These are phyloP conservation scores for Scylla paramamosain DNA, from an alignment of 1,140 invertebrate species.

Conservation along the genomic window DNA sequence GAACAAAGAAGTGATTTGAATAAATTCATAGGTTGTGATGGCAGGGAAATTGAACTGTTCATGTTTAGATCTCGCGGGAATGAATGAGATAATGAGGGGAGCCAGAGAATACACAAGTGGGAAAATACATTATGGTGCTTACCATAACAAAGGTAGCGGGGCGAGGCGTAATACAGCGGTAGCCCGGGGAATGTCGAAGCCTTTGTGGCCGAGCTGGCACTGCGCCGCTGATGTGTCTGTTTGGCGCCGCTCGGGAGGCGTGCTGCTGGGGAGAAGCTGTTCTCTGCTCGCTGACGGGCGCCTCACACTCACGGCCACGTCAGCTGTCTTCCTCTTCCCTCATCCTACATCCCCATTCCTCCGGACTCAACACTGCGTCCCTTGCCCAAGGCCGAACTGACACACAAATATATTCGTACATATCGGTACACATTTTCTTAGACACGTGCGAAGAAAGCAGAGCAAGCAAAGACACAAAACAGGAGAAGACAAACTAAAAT, in stretches of 20 bases:
- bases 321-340: not conserved
- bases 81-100: slow-evolving; percentile 34
- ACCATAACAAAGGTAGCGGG: slow-evolving; percentile 1
- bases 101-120: not conserved
- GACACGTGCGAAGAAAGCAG: too few relatives aligned
- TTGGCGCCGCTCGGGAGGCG: not conserved
- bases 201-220: not conserved
- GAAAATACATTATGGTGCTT: slow-evolving; percentile 23
- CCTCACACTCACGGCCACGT: not conserved
- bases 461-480: too few relatives aligned
- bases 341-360: not conserved
- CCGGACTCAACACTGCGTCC: not conserved
- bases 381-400: not conserved
- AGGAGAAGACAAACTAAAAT: too few relatives aligned
- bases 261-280: not conserved
- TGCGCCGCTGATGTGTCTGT: not conserved
- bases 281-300: not conserved
- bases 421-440: too few relatives aligned
- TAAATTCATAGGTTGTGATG: slow-evolving; percentile 45
- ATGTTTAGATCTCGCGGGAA: slow-evolving; percentile 40
- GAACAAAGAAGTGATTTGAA: slow-evolving; percentile 57
- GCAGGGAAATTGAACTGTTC: slow-evolving; percentile 43
- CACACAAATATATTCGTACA: too few relatives aligned
- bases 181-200: not conserved
- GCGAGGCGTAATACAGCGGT: slow-evolving; percentile 1